Evolutionary conservation across 1,140 invertebrate species (phyloP), one percentile per base, ranked within the genome.

Genomic region (Leguminivora glycinivorella): DNA sequence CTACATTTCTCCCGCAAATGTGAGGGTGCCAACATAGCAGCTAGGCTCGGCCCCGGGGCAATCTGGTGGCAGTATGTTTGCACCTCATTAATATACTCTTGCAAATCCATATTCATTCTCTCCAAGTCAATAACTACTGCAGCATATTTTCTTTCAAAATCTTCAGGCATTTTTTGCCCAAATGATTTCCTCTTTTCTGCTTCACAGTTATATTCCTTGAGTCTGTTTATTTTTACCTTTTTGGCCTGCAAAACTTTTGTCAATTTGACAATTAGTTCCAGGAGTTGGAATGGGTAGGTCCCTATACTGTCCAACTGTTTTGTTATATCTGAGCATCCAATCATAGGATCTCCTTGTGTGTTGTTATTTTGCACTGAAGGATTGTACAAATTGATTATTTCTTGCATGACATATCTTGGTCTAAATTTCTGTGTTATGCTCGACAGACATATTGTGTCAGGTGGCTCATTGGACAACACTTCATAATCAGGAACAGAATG

Each of bases 401-500:
- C 90, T 76, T 88, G 84, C 69, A 94, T 92, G 43, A 94, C 93
- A 81, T 94, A 92, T 66, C 95, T 92, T 7, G 96, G 95, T 75
- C 97, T 93, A 77, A 96, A 96, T 56, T 93, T 92, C 77, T 96
- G 94, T 69, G 96, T 95, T 85, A 98, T 97, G 70, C 95, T 96
- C 38, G 96, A 95, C 29, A 98, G 92, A 63, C 96, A 96, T 82
- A 99, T 96, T 34, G 97, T 98, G 87, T 99, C 98, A 38, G 96
- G 95, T 47, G 95, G 94, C 78, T 98, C 98, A 90, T 98, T 97
- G 19, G 97, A 98, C 88, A 98, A 92, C 74, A 99, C 98, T 95
- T 99, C 98, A 93, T 96, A 98, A 93, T 99, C 98, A 17, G 97
- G 98, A 69, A 99, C 97, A 69, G 98, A 98, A 88, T 98, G 97